Conservation (phyloP, 1,140 invertebrate species). For the Macrocentrus cingulum region DNA sequence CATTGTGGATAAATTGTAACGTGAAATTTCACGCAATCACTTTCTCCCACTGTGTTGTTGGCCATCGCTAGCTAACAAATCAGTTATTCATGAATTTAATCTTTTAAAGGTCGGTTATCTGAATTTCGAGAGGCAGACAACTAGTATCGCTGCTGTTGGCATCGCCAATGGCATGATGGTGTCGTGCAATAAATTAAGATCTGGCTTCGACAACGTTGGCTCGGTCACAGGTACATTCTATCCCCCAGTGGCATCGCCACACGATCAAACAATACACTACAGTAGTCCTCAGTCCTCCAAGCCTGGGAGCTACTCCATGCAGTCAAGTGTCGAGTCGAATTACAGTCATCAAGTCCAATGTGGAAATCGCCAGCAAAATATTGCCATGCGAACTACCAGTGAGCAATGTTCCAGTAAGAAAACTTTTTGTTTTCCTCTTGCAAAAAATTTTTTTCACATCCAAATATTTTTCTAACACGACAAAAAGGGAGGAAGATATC, state of each 20-base stretch:
- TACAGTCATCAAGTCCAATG: slow-evolving; percentile 51
- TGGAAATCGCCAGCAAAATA: slow-evolving; percentile 45
- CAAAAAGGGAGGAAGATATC: too few species aligned
- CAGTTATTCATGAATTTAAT: slow-evolving; percentile 15
- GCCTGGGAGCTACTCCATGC: slow-evolving; percentile 47
- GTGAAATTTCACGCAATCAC: slow-evolving; percentile 12
- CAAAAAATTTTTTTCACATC: too few species aligned
- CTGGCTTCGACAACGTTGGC: slow-evolving; percentile 73
- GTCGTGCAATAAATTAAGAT: slow-evolving; percentile 73
- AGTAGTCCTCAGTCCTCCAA: slow-evolving; percentile 45
- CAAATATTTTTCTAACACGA: too few species aligned
- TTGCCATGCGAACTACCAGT: slow-evolving; percentile 41
- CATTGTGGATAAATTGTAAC: slow-evolving; percentile 14
- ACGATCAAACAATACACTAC: slow-evolving; percentile 65
- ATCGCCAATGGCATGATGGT: slow-evolving; percentile 85
- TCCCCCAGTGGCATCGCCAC: slow-evolving; percentile 77
- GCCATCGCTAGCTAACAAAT: slow-evolving; percentile 31
- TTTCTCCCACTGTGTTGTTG: slow-evolving; percentile 8
- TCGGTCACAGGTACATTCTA: slow-evolving; percentile 83
- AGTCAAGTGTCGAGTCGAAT: slow-evolving; percentile 45
- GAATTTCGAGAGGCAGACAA: slow-evolving; percentile 55
- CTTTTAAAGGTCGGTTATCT: slow-evolving; percentile 49
- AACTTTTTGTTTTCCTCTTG: not conserved
- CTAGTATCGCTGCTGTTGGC: slow-evolving; percentile 72
- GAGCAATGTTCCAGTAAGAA: slow-evolving; percentile 49